Percentiles rank a stretch among this genome's conserved stretches.
phyloP scores from a whole-genome alignment of 2,113 vertebrate species.

The Elgaria multicarinata region DNA sequence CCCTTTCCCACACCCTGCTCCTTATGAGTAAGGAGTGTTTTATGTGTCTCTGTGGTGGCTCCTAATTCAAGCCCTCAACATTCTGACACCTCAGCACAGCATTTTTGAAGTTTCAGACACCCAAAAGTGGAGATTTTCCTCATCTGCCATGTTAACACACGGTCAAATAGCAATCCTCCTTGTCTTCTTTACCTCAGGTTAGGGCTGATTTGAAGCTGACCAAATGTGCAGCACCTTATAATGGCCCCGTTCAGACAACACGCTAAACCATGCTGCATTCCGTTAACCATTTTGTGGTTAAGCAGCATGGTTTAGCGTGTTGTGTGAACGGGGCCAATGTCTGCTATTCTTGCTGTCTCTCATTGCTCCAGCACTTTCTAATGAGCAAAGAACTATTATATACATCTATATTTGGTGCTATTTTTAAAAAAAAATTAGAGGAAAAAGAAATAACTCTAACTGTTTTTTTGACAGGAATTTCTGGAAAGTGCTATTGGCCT shows the following conservation, averaged over 20 bases:
- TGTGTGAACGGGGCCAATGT: too few relatives aligned
- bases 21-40: constrained; percentile 70
- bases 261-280: too few relatives aligned
- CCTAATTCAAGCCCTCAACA: constrained; percentile 58
- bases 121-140: constrained; percentile 50
- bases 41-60: constrained; percentile 65
- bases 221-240: not conserved
- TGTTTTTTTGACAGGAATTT: not conserved
- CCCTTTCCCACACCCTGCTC: constrained; percentile 60
- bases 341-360: not conserved
- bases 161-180: not conserved
- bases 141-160: constrained; percentile 18
- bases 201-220: not conserved
- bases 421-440: not conserved
- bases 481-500: not conserved
- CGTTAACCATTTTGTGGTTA: too few relatives aligned
- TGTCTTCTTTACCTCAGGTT: not conserved
- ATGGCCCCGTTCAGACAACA: too few relatives aligned
- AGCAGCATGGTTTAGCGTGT: too few relatives aligned
- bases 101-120: constrained; percentile 56
- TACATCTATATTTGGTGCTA: not conserved
- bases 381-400: not conserved
- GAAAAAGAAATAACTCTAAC: not conserved
- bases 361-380: not conserved
- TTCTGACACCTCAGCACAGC: constrained; percentile 49